Conservation (phyloP, 1,140 invertebrate species). For the Frieseomelitta varia region DNA sequence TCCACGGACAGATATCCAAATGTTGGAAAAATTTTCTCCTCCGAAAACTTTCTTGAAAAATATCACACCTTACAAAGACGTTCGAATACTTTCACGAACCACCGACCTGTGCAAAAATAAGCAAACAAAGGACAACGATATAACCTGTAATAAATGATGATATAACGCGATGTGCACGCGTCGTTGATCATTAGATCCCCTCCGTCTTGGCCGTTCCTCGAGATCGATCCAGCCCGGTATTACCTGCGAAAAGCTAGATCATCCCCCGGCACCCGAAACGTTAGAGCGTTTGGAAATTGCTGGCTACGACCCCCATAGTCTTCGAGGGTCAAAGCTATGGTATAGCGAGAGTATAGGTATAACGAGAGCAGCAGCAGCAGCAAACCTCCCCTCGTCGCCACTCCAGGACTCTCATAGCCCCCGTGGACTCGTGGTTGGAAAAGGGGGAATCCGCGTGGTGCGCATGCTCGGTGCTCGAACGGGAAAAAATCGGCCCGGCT, state of each 20-base stretch:
- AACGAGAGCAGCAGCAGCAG: conserved; percentile 63
- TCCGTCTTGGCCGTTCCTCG: background rate
- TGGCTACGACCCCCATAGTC: conserved; percentile 57
- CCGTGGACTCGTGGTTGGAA: conserved; percentile 34
- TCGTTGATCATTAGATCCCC: conserved; percentile 9
- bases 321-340: conserved; percentile 58
- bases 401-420: conserved; percentile 24
- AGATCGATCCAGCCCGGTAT: conserved; percentile 51
- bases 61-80: too few species aligned
- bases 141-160: too few species aligned
- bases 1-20: too few species aligned
- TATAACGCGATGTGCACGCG: background rate
- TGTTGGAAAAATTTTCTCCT: too few species aligned
- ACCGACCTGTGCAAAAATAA: too few species aligned
- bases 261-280: conserved; percentile 42
- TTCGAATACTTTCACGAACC: too few species aligned
- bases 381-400: conserved; percentile 11
- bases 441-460: conserved; percentile 45
- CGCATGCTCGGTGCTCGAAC: conserved; percentile 75
- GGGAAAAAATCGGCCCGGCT: conserved; percentile 80
- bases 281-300: conserved; percentile 59
- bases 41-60: too few species aligned
- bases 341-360: conserved; percentile 67
- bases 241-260: conserved; percentile 30
- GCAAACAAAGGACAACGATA: too few species aligned